Conservation (phyloP, 2,797 vertebrate genomes). For the Catamblyrhynchus diadema region DNA sequence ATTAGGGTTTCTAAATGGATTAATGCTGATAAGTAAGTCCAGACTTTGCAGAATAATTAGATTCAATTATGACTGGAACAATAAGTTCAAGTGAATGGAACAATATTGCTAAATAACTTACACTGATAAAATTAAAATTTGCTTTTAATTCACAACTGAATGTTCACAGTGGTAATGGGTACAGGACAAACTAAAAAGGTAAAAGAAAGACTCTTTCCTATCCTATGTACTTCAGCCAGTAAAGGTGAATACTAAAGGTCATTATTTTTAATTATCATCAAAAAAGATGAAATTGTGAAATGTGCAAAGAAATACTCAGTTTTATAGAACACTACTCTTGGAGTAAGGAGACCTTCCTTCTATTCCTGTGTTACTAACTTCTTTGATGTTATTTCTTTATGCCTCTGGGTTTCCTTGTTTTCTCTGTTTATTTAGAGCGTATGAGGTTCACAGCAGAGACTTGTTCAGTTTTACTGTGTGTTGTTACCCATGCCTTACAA, state of each 20-base stretch:
- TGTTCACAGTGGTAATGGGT: background rate
- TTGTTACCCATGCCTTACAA: background rate
- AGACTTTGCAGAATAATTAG: conserved; percentile 6
- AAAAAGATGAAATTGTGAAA: background rate
- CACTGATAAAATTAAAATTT: background rate
- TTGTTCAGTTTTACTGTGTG: background rate
- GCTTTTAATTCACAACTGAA: background rate
- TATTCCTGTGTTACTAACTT: background rate
- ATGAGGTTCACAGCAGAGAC: background rate
- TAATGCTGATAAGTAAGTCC: conserved; percentile 17
- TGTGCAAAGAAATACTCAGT: background rate
- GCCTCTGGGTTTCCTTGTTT: background rate
- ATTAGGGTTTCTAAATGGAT: background rate
- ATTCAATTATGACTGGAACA: background rate
- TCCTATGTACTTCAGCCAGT: background rate
- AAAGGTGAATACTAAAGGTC: background rate
- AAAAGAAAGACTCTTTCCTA: background rate
- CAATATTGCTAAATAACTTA: background rate
- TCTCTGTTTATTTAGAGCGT: background rate
- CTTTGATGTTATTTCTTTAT: background rate
- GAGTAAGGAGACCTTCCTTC: background rate
- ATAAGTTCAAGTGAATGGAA: background rate
- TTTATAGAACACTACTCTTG: background rate
- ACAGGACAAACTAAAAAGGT: background rate
- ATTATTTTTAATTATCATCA: background rate